Evolutionary conservation across 2,113 vertebrate genomes (phyloP), one percentile per base, ranked within the genome.

Genomic region (Tiliqua scincoides): DNA sequence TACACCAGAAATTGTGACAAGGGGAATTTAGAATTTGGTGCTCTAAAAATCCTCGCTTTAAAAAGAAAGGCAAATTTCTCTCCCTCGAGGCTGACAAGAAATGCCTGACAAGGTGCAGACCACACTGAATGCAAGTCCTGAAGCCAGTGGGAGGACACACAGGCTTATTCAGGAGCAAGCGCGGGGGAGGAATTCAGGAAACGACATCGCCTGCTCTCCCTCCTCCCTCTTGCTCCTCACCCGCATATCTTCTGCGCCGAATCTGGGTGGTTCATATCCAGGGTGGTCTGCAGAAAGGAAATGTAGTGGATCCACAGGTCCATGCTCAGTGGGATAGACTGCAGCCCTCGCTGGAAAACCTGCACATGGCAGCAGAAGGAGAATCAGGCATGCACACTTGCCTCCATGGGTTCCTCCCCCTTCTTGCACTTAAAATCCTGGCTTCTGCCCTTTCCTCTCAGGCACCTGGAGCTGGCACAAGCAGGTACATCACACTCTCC

Each of bases 281-380:
- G 88, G 0, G 96, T 97, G 78, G 96, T 96, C 63, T 97, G 95
- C 73, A 98, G 91, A 32, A 96, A 96, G 88, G 96, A 96, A 86
- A 98, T 97, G 87, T 97, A 98, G 87, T 98, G 97, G 84, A 97
- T 97, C 98, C 98, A 98, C 18, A 98, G 89, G 89, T 97, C 97
- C 85, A 98, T 95, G 89, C 97, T 98, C 21, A 98, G 94, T 1
- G 97, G 97, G 86, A 98, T 97, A 4, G 89, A 94, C 87, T 96
- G 95, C 30, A 98, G 94, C 20, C 97, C 98, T 62, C 93, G 94
- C 75, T 95, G 89, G 89, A 97, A 98, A 57, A 98, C 97, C 98
- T 98, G 85, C 21, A 80, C 2, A 65, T 8, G 43, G 7, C 52
- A 61, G 32, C 30, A 30, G 40, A 20, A 62, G 48, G 27, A 57